phyloP scores from a whole-genome alignment of 2,797 vertebrate genomes.

The Aquila chrysaetos region DNA sequence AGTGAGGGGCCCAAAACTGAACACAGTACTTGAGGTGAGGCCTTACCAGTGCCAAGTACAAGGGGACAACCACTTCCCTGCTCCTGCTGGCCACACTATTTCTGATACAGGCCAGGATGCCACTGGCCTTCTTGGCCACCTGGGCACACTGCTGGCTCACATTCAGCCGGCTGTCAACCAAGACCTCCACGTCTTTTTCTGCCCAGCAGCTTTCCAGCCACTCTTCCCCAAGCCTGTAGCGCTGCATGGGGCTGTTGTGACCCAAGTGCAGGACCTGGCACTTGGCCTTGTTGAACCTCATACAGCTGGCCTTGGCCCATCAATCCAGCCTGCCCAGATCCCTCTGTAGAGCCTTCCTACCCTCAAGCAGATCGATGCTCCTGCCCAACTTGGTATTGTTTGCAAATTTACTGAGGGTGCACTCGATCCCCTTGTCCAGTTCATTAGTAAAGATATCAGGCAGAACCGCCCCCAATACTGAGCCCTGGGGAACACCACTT shows the following conservation, averaged over 20 bases:
- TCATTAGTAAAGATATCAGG: not conserved
- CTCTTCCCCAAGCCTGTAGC: not conserved
- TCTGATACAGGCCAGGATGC: too few species aligned
- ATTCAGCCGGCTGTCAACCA: accelerated
- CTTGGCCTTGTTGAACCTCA: not conserved
- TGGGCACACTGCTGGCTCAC: too few species aligned
- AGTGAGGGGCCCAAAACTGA: too few species aligned
- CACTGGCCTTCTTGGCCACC: too few species aligned
- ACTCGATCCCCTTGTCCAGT: too few species aligned
- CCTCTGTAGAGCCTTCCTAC: not conserved
- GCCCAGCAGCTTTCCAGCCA: too few species aligned
- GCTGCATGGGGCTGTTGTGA: not conserved
- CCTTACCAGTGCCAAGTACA: too few species aligned
- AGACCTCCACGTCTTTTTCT: accelerated
- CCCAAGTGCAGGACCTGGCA: not conserved
- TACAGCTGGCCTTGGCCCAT: not conserved
- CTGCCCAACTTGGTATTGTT: not conserved
- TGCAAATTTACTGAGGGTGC: not conserved
- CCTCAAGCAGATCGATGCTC: not conserved
- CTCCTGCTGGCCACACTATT: too few species aligned
- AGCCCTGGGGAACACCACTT: not conserved
- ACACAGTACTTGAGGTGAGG: accelerated
- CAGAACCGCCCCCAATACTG: not conserved
- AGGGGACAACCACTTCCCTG: too few species aligned
- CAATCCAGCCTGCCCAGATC: too few species aligned